Conservation (phyloP, 2,113 vertebrate species). For the Ranitomeya variabilis region DNA sequence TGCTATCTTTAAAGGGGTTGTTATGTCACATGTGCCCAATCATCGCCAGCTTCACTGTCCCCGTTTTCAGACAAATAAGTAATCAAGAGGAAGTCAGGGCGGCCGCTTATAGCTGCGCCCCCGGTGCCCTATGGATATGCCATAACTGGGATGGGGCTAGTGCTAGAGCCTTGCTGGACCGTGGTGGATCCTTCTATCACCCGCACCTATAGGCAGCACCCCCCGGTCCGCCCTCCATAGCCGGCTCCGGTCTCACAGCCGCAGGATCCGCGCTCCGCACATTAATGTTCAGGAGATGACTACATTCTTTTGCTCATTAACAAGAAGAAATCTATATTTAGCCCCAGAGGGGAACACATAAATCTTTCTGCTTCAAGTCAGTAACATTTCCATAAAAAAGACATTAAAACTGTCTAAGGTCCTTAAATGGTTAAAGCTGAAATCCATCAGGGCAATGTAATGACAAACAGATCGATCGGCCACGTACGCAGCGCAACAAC, state of each 20-base stretch:
- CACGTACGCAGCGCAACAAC: slow-evolving; percentile 4
- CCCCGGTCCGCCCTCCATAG: background rate
- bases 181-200: background rate
- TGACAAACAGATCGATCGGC: slow-evolving; percentile 47
- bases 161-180: no score
- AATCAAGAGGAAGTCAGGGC: no score
- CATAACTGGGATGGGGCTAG: no score
- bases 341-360: slow-evolving; percentile 14
- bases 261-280: background rate
- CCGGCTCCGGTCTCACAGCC: background rate
- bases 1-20: no score
- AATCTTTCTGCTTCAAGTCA: slow-evolving; percentile 23
- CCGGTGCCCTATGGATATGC: no score
- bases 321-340: slow-evolving; percentile 45
- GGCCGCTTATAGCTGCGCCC: no score
- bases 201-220: background rate
- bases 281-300: slow-evolving; percentile 15
- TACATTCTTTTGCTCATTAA: slow-evolving; percentile 40
- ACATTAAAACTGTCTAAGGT: slow-evolving; percentile 21
- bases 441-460: slow-evolving; percentile 49
- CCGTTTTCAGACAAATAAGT: no score
- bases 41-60: no score
- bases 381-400: slow-evolving; percentile 36
- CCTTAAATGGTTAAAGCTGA: slow-evolving; percentile 49
- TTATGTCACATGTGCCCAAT: no score